Evolutionary conservation across 2,113 vertebrate genomes (phyloP), one percentile per base, ranked within the genome.

Genomic region (Tapirus terrestris): DNA sequence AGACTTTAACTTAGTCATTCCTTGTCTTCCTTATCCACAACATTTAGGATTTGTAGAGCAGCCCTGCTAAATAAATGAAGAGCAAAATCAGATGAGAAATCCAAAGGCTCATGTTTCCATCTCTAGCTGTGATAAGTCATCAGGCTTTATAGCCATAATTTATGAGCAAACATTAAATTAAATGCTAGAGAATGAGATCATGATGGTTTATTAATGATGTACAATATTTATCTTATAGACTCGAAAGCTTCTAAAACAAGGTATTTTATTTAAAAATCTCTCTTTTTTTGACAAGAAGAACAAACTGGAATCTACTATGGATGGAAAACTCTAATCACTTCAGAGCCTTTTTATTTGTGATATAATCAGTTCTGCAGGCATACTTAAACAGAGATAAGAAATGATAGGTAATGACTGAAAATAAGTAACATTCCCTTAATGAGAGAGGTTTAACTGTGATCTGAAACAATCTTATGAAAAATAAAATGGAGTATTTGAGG

Each of bases 161-260:
- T 96, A 94, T 94, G 58, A 97, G 43, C 80, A 97, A 97, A 95
- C 31, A 95, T 93, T 96, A 96, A 72, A 48, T 86, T 94, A 95
- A 97, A 88, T 90, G 23, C 27, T 88, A 94, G 33, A 51, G 70
- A 95, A 95, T 91, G 8, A 84, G 77, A 96, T 77, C 58, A 21
- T 86, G 23, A 48, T 65, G 31, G 17, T 77, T 94, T 97, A 63
- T 96, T 92, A 96, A 95, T 89, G 86, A 97, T 96, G 96, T 73
- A 94, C 83, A 92, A 87, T 97, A 23, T 96, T 97, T 92, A 84
- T 91, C 67, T 39, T n/a, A 72, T 45, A 95, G 58, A 96, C 94
- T 79, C 0, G 2, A 88, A 92, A 94, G 33, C 7, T 92, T 85
- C 17, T 87, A 48, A 97, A 67, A 45, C 11, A 94, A 60, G 12